Conservation (phyloP, 2,888 invertebrate genomes). For the Gerris lacustris region DNA sequence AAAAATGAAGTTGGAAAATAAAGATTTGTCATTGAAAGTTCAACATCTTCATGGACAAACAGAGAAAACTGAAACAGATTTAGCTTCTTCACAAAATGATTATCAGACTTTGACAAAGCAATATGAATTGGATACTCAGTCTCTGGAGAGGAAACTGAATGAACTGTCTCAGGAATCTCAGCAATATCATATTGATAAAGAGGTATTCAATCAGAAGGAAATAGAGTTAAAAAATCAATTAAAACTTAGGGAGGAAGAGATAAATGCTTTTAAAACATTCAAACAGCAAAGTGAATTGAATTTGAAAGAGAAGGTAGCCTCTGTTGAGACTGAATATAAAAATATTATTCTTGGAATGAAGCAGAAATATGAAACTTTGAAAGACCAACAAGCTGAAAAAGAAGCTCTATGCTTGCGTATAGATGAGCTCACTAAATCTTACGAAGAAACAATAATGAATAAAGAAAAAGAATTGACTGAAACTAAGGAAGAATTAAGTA, state of each 20-base stretch:
- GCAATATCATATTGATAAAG: slow-evolving; percentile 22
- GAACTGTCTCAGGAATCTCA: slow-evolving; percentile 8
- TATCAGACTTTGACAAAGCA: slow-evolving; percentile 14
- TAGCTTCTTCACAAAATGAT: slow-evolving; percentile 7
- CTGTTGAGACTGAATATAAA: slow-evolving; percentile 10
- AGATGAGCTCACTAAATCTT: neutral
- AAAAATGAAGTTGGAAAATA: slow-evolving; percentile 20
- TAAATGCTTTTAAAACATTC: slow-evolving; percentile 7
- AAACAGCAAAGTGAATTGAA: neutral
- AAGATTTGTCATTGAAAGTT: neutral
- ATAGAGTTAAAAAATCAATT: slow-evolving; percentile 23
- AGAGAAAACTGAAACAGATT: neutral
- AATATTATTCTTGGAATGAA: slow-evolving; percentile 1
- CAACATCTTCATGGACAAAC: neutral
- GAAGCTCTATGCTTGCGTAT: neutral
- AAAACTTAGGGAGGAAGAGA: slow-evolving; percentile 19
- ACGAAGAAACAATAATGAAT: neutral
- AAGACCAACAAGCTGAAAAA: neutral
- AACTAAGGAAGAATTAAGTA: slow-evolving; percentile 26
- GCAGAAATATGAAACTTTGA: slow-evolving; percentile 4
- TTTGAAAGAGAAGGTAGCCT: neutral
- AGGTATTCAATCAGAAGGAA: slow-evolving; percentile 22
- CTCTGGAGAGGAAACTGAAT: slow-evolving; percentile 13
- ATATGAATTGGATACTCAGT: slow-evolving; percentile 27
- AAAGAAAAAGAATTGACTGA: neutral